These are phyloP conservation scores for Oceanodroma tethys DNA, from an alignment of 2,113 vertebrate genomes.

Conservation along the genomic window DNA sequence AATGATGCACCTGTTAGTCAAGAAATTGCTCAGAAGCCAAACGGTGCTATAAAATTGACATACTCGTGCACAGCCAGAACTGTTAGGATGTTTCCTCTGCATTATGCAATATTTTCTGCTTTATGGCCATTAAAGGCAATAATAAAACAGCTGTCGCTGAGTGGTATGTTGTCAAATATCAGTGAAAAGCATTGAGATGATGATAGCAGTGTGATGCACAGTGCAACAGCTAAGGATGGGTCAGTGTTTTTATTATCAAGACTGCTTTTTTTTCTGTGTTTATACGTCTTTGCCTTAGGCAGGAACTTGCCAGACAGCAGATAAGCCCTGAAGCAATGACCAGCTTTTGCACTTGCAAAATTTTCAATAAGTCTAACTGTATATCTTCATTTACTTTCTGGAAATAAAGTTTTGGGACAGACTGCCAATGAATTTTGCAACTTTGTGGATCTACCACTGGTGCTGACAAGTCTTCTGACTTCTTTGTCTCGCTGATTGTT, in stretches of 20 bases:
- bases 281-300: conserved; percentile 6
- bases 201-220: not conserved
- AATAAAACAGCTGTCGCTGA: conserved; percentile 66
- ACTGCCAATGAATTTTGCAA: not conserved
- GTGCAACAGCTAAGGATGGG: not conserved
- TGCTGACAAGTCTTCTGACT: not conserved
- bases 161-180: conserved; percentile 46
- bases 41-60: conserved; percentile 31
- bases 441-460: not conserved
- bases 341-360: not conserved
- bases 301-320: not conserved
- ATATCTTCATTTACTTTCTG: not conserved
- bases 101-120: conserved; percentile 66
- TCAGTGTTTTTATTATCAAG: conserved; percentile 11
- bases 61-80: not conserved
- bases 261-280: not conserved
- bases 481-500: not conserved
- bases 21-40: conserved; percentile 64
- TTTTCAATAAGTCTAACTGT: not conserved
- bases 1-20: conserved; percentile 67
- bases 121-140: conserved; percentile 58
- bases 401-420: not conserved
- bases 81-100: conserved; percentile 43
- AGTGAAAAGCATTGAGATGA: conserved; percentile 20
- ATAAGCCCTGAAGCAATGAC: not conserved